phyloP scores from a whole-genome alignment of 2,797 vertebrate species.

The Siniperca scherzeri region DNA sequence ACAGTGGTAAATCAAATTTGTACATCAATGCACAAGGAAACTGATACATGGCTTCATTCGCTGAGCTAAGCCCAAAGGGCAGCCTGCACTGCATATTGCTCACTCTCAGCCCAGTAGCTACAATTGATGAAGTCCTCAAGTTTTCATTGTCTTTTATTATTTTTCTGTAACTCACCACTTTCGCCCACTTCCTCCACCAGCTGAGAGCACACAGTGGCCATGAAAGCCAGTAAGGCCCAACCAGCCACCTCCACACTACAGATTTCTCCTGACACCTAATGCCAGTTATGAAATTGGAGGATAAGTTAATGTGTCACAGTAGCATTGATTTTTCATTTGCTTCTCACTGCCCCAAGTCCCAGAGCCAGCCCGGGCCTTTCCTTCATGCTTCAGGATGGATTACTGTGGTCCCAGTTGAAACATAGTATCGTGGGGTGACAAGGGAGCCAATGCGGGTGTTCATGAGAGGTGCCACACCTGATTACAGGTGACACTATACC shows the following conservation, averaged over 20 bases:
- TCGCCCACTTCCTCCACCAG: constrained; percentile 49
- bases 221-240: constrained; percentile 71
- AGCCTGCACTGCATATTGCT: constrained; percentile 16
- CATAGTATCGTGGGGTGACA: constrained; percentile 64
- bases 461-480: constrained; percentile 76
- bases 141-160: constrained; percentile 58
- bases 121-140: constrained; percentile 59
- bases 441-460: constrained; percentile 61
- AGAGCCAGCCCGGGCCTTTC: constrained; percentile 70
- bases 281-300: constrained; percentile 85
- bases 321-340: constrained; percentile 86
- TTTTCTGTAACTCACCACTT: constrained; percentile 56
- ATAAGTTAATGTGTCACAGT: constrained; percentile 87
- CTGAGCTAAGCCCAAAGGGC: neutral
- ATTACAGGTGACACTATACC: constrained; percentile 76
- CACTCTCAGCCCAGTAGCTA: constrained; percentile 14
- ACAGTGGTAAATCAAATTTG: neutral
- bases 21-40: neutral
- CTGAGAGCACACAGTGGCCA: constrained; percentile 57
- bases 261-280: constrained; percentile 82
- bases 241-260: constrained; percentile 67
- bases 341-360: constrained; percentile 74
- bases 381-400: constrained; percentile 80
- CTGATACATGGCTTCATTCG: constrained; percentile 1
- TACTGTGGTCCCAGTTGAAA: constrained; percentile 68